These are phyloP conservation scores for Eristalis tenax DNA, from an alignment of 2,888 invertebrate genomes.

Conservation along the genomic window DNA sequence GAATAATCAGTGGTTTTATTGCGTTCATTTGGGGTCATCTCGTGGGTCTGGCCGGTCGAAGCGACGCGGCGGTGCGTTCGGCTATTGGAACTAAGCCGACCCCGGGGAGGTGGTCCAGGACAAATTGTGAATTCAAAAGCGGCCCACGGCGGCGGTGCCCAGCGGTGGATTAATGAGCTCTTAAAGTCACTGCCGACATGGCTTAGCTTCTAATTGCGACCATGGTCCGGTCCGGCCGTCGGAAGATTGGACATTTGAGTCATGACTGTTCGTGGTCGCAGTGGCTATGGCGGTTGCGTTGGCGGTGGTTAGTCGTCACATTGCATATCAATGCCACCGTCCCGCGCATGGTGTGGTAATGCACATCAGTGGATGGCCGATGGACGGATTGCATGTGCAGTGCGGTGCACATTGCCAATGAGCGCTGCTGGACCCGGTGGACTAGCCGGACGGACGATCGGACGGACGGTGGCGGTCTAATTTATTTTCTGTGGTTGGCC, in stretches of 20 bases:
- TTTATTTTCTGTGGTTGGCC: slow-evolving; percentile 75
- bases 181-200: neutral
- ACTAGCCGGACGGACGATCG: slow-evolving; percentile 15
- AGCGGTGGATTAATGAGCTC: neutral
- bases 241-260: slow-evolving; percentile 22
- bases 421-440: neutral
- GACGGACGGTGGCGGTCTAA: slow-evolving; percentile 66
- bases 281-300: neutral
- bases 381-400: slow-evolving; percentile 57
- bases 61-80: slow-evolving; percentile 6
- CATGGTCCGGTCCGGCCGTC: neutral
- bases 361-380: slow-evolving; percentile 59
- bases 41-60: neutral
- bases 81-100: slow-evolving; percentile 12
- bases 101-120: slow-evolving; percentile 47
- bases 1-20: slow-evolving; percentile 71
- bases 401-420: slow-evolving; percentile 30
- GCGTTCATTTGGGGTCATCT: slow-evolving; percentile 61
- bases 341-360: slow-evolving; percentile 53
- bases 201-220: slow-evolving; percentile 20
- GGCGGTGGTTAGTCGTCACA: slow-evolving; percentile 25
- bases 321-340: slow-evolving; percentile 7
- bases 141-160: neutral
- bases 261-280: slow-evolving; percentile 13
- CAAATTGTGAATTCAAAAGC: slow-evolving; percentile 52